Evolutionary conservation across 2,888 invertebrate species (phyloP), one percentile per base, ranked within the genome.

Genomic region (Rapana venosa): DNA sequence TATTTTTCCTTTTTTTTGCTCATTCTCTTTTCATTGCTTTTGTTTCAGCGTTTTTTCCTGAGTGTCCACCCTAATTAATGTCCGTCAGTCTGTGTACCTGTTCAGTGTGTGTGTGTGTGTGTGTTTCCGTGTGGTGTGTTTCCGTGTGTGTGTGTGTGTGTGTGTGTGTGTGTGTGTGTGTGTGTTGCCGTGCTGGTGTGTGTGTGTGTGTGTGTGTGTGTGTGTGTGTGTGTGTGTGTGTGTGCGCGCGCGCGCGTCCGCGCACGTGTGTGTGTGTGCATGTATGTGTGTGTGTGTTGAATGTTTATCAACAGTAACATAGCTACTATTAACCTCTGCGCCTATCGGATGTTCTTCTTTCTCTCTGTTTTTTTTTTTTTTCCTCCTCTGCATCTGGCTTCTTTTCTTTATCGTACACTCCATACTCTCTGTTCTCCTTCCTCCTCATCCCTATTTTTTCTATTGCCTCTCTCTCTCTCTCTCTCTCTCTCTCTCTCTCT

Each of bases 131-230:
- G n/a, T n/a, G n/a, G 47, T 47, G 47, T 47, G 47, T 47, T 2
- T 47, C 4, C 8, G 47, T 47, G 47, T 47, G 47, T 47, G 47
- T 47, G 47, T 47, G 47, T 47, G 47, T 84, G 56, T 61, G 84
- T 84, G 84, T 36, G n/a, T 84, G 2, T 36, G 47, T 61, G 58
- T 58, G 56, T 36, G 20, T 30, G 58, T 85, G 58, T 58, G 30
- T 85, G 58, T 35, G 56, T 85, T 6, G 20, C 8, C n/a, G 30
- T 87, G 70, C 35, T 17, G 15, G 83, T 83, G 47, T 83, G 47
- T 36, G 83, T 83, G 47, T 83, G 47, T 83, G 35, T 83, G 83
- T 83, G 47, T 83, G 47, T 36, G 35, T 83, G 83, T 36, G 35
- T 36, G 35, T 32, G 47, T 83, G 83, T 83, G 20, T 83, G 74